Conservation (phyloP, 2,888 invertebrate species). For the Aphidoletes aphidimyza region DNA sequence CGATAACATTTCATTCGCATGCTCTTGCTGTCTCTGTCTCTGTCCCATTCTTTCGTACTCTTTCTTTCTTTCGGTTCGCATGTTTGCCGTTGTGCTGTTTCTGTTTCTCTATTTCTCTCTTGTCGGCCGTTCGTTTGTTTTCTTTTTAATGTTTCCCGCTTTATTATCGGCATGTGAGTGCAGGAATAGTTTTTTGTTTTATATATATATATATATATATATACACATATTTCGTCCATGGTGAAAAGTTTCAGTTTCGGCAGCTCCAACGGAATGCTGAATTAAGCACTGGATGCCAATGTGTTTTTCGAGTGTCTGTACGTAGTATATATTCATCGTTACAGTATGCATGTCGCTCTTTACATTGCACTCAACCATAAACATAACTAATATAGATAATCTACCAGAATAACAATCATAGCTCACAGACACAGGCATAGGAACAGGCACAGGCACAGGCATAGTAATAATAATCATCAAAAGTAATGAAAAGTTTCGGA, state of each 20-base stretch:
- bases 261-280: slow-evolving; percentile 34
- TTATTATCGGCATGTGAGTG: slow-evolving; percentile 38
- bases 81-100: background rate
- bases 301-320: background rate
- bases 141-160: slow-evolving; percentile 29
- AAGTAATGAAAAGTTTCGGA: slow-evolving; percentile 28
- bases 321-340: background rate
- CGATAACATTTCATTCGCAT: background rate
- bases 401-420: slow-evolving; percentile 35
- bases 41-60: background rate
- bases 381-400: slow-evolving; percentile 51
- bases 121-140: background rate
- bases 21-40: background rate
- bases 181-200: slow-evolving; percentile 27
- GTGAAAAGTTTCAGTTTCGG: slow-evolving; percentile 44
- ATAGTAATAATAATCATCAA: slow-evolving; percentile 24
- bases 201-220: too few relatives aligned
- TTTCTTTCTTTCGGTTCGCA: background rate
- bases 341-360: slow-evolving; percentile 45
- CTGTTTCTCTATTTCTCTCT: background rate
- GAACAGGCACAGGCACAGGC: too few relatives aligned
- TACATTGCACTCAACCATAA: slow-evolving; percentile 41
- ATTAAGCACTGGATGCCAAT: slow-evolving; percentile 17
- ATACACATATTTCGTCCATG: too few relatives aligned
- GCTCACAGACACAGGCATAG: too few relatives aligned